Conservation (phyloP, 2,113 vertebrate species). For the Lagopus leucura region DNA sequence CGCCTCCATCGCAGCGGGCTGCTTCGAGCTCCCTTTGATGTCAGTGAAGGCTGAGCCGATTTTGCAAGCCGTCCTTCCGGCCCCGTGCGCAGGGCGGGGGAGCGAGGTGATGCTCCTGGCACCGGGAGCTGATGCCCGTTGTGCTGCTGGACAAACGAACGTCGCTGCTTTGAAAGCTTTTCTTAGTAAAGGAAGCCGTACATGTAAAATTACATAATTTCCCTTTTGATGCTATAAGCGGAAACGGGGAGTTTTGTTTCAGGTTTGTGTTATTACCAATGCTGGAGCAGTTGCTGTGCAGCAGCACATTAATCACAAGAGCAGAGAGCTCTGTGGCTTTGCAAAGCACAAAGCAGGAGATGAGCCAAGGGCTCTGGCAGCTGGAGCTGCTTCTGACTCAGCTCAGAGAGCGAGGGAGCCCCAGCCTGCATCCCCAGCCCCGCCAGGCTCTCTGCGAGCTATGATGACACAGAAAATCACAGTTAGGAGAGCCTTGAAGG, state of each 20-base stretch:
- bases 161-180: neutral
- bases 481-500: fast-evolving
- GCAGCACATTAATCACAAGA: neutral
- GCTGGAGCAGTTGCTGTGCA: neutral
- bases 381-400: neutral
- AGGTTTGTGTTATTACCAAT: fast-evolving
- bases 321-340: neutral
- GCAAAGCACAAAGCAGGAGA: neutral
- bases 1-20: fast-evolving
- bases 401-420: no score
- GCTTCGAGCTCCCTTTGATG: fast-evolving
- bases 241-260: neutral
- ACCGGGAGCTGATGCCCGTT: neutral
- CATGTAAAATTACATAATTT: neutral
- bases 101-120: neutral
- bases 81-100: no score
- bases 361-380: neutral
- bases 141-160: neutral
- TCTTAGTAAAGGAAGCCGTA: neutral
- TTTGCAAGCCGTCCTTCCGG: neutral
- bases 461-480: neutral
- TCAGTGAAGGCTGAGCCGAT: neutral
- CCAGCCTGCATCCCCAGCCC: no score
- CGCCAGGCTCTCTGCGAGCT: neutral
- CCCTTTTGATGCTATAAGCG: neutral